Base-by-base conservation (phyloP, 2,888 invertebrate genomes). In the Druceiella hillmani region DNA sequence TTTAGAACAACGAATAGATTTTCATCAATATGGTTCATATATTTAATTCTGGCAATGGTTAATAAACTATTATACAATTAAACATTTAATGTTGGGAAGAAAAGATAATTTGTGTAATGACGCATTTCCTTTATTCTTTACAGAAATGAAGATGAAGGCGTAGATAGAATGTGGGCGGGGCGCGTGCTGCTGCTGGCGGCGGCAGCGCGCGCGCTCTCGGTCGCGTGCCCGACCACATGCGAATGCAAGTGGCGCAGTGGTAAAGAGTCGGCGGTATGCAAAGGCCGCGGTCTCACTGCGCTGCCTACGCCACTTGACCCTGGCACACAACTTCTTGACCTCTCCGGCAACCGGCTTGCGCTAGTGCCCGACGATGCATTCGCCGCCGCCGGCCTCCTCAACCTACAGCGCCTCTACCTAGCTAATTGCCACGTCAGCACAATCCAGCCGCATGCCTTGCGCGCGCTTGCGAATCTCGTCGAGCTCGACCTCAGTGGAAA, bases 211-310 rank as follows among this genome's bases (percentile, higher is more conserved):
- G 55, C 57, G 48, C 48, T 59, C 16, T 54, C 65, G 48, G 77
- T 79, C 55, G 81, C 81, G 52, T 86, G 86, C 58, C 85, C 85
- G 35, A 74, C 75, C 45, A 73, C 80, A 52, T 90, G 89, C 67
- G 86, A 87, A 64, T 89, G 89, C 74, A 87, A 87, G 66, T 90
- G 89, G 89, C 85, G 85, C 61, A 82, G 81, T 57, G 88, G 88
- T 53, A 89, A 89, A 63, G 87, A 88, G 65, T 83, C 87, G 33
- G 88, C 87, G 39, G 71, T 84, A 52, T 90, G 89, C 66, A 75
- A 78, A 52, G 81, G 80, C 59, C 83, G 83, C 43, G 84, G 83
- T 57, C 75, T 88, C 52, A 76, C 80, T 50, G 73, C 76, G 54
- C 78, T 89, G 50, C 89, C 89, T 20, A 69, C 74, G 32, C 80